These are phyloP conservation scores for Acrobasis repandana DNA, from an alignment of 2,888 invertebrate genomes.

Conservation along the genomic window DNA sequence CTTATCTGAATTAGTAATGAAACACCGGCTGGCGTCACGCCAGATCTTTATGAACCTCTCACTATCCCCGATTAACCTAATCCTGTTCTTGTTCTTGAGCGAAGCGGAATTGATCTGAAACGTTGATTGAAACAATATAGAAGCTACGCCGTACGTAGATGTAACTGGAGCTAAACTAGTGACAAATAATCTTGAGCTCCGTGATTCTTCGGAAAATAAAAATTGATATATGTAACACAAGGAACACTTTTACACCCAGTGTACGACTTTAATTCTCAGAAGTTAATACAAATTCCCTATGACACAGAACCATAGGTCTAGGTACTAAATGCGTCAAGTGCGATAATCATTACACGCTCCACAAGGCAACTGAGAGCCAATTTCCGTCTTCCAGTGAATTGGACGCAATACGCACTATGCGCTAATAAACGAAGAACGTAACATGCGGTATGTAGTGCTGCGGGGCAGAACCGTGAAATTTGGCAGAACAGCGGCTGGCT, in stretches of 20 bases:
- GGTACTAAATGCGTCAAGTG: slow-evolving; percentile 17
- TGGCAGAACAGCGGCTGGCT: slow-evolving; percentile 34
- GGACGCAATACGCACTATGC: background rate
- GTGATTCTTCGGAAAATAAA: too few species aligned
- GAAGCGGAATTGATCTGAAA: background rate
- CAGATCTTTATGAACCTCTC: slow-evolving; percentile 28
- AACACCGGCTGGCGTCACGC: slow-evolving; percentile 36
- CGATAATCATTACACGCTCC: background rate
- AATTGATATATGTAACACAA: too few species aligned
- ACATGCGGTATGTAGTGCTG: slow-evolving; percentile 3
- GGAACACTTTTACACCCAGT: too few species aligned
- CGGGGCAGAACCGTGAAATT: slow-evolving; percentile 40
- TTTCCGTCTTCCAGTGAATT: slow-evolving; percentile 1
- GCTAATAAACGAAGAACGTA: background rate
- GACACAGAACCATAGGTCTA: too few species aligned
- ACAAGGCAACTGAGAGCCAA: slow-evolving; percentile 6
- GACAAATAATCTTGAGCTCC: too few species aligned
- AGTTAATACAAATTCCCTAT: too few species aligned
- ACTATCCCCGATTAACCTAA: slow-evolving; percentile 13
- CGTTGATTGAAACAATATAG: slow-evolving; percentile 10
- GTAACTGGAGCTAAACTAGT: too few species aligned
- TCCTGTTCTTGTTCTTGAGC: slow-evolving; percentile 1
- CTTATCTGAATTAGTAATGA: too few species aligned
- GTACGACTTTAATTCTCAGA: too few species aligned
- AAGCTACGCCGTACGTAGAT: too few species aligned